A percentile compares a stretch with the other conserved stretches of the same genome.
phyloP scores from a whole-genome alignment of 2,797 vertebrate species.

The Arremon aurantiirostris region DNA sequence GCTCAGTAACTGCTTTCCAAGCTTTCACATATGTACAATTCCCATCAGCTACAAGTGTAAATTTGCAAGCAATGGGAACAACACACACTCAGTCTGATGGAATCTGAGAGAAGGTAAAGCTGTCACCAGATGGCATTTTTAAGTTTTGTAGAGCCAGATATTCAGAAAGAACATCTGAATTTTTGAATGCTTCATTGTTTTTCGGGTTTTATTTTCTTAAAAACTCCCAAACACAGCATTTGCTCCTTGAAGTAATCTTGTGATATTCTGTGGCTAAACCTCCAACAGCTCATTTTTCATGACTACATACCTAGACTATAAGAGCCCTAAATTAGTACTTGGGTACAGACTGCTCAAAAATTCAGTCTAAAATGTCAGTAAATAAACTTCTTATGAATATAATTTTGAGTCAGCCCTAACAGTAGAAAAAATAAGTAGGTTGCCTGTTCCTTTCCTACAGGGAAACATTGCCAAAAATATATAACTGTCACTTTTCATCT shows the following conservation, averaged over 20 bases:
- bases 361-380: slow-evolving; percentile 39
- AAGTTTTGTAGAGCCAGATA: not conserved
- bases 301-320: not conserved
- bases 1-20: slow-evolving; percentile 25
- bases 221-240: not conserved
- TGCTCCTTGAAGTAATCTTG: not conserved
- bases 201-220: not conserved
- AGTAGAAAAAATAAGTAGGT: slow-evolving; percentile 53
- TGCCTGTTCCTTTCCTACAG: slow-evolving; percentile 58
- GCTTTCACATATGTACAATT: not conserved
- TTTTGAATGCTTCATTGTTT: not conserved
- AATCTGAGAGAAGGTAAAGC: slow-evolving; percentile 22
- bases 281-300: slow-evolving; percentile 25
- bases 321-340: slow-evolving; percentile 35
- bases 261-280: not conserved
- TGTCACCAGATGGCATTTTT: slow-evolving; percentile 40
- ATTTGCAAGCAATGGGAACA: slow-evolving; percentile 37
- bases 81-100: not conserved
- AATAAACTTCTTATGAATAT: slow-evolving; percentile 55
- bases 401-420: slow-evolving; percentile 48
- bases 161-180: slow-evolving; percentile 21
- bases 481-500: slow-evolving; percentile 65
- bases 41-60: slow-evolving; percentile 17
- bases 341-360: slow-evolving; percentile 12
- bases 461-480: slow-evolving; percentile 61